Conservation (phyloP, 2,113 vertebrate species). For the Carettochelys insculpta region DNA sequence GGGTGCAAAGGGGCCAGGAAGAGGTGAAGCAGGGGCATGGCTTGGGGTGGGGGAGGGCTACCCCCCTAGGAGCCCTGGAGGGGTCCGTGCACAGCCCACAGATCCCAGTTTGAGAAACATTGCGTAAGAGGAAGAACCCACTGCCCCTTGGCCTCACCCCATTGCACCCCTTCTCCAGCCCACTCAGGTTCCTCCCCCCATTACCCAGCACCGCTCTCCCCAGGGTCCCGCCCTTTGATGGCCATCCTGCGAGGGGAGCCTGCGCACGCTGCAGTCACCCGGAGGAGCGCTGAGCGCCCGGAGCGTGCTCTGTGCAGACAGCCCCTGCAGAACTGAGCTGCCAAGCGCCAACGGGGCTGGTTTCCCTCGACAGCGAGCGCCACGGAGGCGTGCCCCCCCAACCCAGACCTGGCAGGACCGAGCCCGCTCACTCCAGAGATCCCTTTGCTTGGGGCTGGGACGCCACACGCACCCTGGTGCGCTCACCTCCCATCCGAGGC, state of each 20-base stretch:
- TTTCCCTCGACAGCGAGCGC: neutral
- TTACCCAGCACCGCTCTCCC: no score
- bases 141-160: neutral
- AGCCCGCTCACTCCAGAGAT: neutral
- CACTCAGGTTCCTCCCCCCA: neutral
- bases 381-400: neutral
- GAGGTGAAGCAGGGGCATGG: no score
- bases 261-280: no score
- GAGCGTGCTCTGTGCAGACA: neutral
- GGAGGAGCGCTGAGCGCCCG: neutral
- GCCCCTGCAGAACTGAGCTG: neutral
- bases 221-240: neutral
- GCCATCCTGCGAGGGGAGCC: no score
- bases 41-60: no score
- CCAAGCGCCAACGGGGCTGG: neutral
- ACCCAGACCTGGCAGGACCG: no score
- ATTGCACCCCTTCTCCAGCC: no score
- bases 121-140: neutral
- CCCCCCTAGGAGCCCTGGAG: no score
- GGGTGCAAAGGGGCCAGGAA: no score
- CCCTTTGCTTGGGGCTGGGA: neutral
- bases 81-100: no score
- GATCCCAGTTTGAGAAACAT: no score
- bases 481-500: constrained; percentile 91
- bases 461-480: neutral